Evolutionary conservation across 2,888 invertebrate genomes (phyloP), one percentile per base, ranked within the genome.

Genomic region (Heliconius cydno): DNA sequence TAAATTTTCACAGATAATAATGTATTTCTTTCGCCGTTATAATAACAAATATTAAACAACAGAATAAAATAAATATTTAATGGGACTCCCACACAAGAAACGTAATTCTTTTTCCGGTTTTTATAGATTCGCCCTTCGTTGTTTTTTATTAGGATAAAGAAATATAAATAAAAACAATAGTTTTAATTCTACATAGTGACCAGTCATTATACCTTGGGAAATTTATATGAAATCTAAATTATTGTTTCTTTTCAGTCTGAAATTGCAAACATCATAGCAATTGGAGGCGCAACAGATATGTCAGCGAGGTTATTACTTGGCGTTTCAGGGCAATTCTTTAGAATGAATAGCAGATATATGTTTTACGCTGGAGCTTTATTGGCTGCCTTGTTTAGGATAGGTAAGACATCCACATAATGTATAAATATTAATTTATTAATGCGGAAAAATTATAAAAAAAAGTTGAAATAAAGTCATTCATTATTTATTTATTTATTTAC

Each of bases 221-320:
- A 46, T 46, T 46, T 15, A 46, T 15, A 46, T 46, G 57, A n/a
- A 60, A 60, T 60, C 10, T 60, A 60, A n/a, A 60, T 60, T 19
- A 15, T 38, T 57, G 3, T n/a, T 73, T 73, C n/a, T 71, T 82
- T 80, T 41, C 89, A 95, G 95, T 79, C 87, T 3, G 95, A 96
- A 80, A 95, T 96, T 82, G 96, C 97, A 0, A 91, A 95, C 72
- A 95, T 96, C 76, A 95, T 97, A 85, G 96, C 96, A 0, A 87
- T 96, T 5, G 95, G 96, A 3, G 96, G 96, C 38, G 95, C 95
- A 0, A 95, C 96, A 1, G 97, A 97, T 85, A 95, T 97, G 88
- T 90, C 93, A 0, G 96, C 96, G 1, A 93, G 96, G 76, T 91
- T 97, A 57, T 86, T 96, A 57, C 89, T 96, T 0, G 96, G 96